Evolutionary conservation across 2,797 vertebrate genomes (phyloP).

Genomic region (Meda fulgida): DNA sequence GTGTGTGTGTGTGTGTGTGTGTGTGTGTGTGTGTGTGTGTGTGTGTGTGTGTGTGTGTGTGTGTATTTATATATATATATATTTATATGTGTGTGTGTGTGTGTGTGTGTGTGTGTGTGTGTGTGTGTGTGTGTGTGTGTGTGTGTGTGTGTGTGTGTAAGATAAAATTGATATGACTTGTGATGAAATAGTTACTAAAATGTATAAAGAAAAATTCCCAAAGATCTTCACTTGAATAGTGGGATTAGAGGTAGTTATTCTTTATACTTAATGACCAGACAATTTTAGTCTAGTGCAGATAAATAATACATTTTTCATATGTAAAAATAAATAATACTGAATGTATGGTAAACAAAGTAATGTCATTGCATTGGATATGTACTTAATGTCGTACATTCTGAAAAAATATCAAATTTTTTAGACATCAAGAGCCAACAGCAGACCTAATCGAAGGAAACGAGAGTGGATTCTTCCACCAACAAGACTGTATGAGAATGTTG

Average conservation of each 20-base stretch:
- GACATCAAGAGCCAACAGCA: constrained; percentile 33
- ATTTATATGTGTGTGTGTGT: too few species aligned
- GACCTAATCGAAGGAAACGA: constrained; percentile 81
- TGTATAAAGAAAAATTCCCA: not conserved
- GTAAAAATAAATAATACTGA: not conserved
- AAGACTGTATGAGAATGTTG: constrained; percentile 81
- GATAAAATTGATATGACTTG: not conserved
- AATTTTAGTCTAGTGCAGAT: not conserved
- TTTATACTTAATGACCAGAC: not conserved
- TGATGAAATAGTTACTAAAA: not conserved
- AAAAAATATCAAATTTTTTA: not conserved
- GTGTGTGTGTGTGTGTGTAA: too few species aligned
- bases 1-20: too few species aligned
- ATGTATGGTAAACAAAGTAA: not conserved
- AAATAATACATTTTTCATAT: not conserved
- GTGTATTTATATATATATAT: too few species aligned
- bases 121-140: too few species aligned
- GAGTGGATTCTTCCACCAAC: constrained; percentile 91
- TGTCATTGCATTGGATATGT: not conserved
- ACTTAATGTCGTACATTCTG: not conserved
- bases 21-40: too few species aligned
- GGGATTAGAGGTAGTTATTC: not conserved
- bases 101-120: too few species aligned
- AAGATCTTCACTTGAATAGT: not conserved
- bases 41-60: too few species aligned